Evolutionary conservation across 1,140 invertebrate genomes (phyloP).

Genomic region (Neelides sp.): DNA sequence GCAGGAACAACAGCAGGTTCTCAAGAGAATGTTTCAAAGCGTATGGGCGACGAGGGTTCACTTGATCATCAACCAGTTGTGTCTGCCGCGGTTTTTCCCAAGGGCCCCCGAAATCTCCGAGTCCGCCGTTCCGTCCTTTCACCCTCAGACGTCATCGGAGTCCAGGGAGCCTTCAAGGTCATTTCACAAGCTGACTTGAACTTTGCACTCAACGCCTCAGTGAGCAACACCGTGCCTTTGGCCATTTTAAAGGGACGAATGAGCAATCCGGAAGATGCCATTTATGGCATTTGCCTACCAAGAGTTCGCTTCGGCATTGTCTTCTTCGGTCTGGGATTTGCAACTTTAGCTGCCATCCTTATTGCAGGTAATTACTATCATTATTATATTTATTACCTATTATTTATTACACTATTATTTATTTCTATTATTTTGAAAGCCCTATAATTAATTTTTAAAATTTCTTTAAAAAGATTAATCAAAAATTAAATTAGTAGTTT

Average conservation of each 20-base stretch:
- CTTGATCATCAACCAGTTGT: neutral
- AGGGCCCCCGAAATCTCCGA: slow-evolving; percentile 59
- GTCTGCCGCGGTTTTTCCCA: slow-evolving; percentile 53
- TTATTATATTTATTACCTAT: too few species aligned
- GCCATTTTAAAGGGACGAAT: slow-evolving; percentile 63
- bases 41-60: too few species aligned
- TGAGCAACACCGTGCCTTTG: slow-evolving; percentile 46
- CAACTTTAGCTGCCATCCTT: slow-evolving; percentile 52
- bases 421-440: too few species aligned
- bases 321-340: slow-evolving; percentile 71
- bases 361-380: slow-evolving; percentile 35
- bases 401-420: too few species aligned
- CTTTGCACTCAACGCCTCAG: slow-evolving; percentile 75
- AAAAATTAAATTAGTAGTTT: too few species aligned
- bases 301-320: slow-evolving; percentile 73
- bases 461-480: too few species aligned
- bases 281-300: slow-evolving; percentile 82
- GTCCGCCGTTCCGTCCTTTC: slow-evolving; percentile 49
- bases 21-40: too few species aligned
- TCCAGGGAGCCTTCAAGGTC: slow-evolving; percentile 76
- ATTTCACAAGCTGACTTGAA: slow-evolving; percentile 80
- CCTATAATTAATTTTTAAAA: too few species aligned
- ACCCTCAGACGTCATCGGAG: slow-evolving; percentile 61
- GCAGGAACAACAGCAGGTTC: too few species aligned
- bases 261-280: slow-evolving; percentile 56